phyloP scores from a whole-genome alignment of 2,797 vertebrate genomes.

The Trichosurus vulpecula region DNA sequence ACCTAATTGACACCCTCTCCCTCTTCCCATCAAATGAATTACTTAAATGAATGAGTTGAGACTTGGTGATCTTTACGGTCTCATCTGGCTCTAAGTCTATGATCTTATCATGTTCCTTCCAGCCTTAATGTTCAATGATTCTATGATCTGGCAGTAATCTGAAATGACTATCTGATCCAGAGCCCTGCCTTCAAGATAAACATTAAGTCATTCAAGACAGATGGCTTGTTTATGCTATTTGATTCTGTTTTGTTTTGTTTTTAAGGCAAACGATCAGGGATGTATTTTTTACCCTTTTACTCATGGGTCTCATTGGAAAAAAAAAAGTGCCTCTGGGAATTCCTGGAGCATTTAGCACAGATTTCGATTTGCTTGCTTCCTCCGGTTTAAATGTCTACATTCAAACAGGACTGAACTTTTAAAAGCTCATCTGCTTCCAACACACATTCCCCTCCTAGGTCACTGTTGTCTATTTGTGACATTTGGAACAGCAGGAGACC shows the following conservation, averaged over 20 bases:
- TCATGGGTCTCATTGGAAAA: constrained; percentile 47
- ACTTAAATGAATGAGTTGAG: neutral
- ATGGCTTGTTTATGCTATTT: neutral
- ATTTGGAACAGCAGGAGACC: constrained; percentile 65
- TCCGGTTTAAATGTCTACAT: constrained; percentile 64
- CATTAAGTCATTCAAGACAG: neutral
- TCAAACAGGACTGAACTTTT: constrained; percentile 71
- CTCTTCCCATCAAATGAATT: neutral
- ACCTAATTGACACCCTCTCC: neutral
- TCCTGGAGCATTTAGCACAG: constrained; percentile 23
- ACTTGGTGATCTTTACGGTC: neutral
- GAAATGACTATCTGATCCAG: neutral
- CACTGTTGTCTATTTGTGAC: constrained; percentile 65
- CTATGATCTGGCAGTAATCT: neutral
- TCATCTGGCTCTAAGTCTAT: neutral
- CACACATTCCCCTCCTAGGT: constrained; percentile 52
- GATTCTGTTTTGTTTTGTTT: neutral
- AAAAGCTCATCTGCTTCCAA: constrained; percentile 59
- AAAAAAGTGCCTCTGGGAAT: constrained; percentile 58
- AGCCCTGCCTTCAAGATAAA: neutral
- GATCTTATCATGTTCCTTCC: neutral
- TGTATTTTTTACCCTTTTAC: constrained; percentile 21
- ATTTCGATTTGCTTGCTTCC: constrained; percentile 66
- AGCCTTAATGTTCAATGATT: neutral
- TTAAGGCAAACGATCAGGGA: neutral